A percentile compares a stretch with the other conserved stretches of the same genome.
phyloP scores from a whole-genome alignment of 2,888 invertebrate genomes.

The Acronicta psi region DNA sequence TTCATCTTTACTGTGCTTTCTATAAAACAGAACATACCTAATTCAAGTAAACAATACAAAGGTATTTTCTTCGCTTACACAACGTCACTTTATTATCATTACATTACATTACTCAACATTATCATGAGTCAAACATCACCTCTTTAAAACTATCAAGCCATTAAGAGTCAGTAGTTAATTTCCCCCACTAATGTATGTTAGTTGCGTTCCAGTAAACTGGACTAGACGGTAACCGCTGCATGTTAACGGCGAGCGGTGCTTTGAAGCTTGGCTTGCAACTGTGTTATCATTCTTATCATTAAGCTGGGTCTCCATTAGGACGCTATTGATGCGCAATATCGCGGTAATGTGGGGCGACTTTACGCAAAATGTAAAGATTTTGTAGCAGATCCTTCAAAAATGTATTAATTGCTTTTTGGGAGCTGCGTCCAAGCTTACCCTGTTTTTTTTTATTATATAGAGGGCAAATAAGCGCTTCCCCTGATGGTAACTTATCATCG shows the following conservation, averaged over 20 bases:
- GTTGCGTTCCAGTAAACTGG: slow-evolving; percentile 53
- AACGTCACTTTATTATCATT: not conserved
- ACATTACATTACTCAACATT: slow-evolving; percentile 7
- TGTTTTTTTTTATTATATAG: no score
- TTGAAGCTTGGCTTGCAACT: slow-evolving; percentile 44
- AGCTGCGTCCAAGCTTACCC: no score
- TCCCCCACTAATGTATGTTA: slow-evolving; percentile 46
- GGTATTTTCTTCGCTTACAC: not conserved
- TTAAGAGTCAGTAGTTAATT: slow-evolving; percentile 32
- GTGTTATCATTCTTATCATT: slow-evolving; percentile 27
- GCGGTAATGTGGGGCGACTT: no score
- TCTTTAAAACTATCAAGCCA: slow-evolving; percentile 13
- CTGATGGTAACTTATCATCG: no score
- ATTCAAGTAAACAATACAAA: no score
- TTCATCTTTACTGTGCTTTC: no score
- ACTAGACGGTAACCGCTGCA: slow-evolving; percentile 49
- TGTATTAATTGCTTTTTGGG: no score
- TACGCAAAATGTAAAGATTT: not conserved
- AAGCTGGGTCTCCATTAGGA: not conserved
- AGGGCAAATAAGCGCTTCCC: no score
- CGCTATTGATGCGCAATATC: not conserved
- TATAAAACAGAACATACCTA: no score
- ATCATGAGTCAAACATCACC: slow-evolving; percentile 24
- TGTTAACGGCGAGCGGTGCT: slow-evolving; percentile 48
- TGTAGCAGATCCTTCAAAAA: not conserved